Base-by-base conservation (phyloP, 1,140 invertebrate genomes). In the Zaprionus inermis region DNA sequence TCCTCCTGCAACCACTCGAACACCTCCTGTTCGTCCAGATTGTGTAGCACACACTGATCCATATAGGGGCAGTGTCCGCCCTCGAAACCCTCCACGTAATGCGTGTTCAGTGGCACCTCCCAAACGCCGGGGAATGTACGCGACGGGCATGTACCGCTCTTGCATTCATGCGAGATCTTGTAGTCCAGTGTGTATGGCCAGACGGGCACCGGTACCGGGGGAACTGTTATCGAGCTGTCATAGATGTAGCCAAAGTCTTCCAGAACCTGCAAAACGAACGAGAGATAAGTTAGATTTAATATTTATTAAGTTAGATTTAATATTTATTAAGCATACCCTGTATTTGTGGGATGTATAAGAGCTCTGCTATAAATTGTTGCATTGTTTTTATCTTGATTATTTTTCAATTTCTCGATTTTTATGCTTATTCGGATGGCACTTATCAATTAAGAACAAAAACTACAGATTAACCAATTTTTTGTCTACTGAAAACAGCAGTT, bases 121-220 rank as follows among this genome's bases (percentile, higher is more conserved):
- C 98, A 98, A 3, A 98, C 94, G 75, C 97, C 97, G 95, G 92
- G 97, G 93, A 98, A 98, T 11, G 96, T 95, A 93, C 96, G 96
- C 5, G 96, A 97, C 0, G 98, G 97, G 76, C 97, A 98, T 5
- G 97, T 97, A 36, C 96, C 97, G 56, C 97, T 96, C 93, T 97
- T 97, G 92, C 97, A 98, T 92, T 98, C 97, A 91, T 98, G 97
- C 16, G 97, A 96, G 75, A 98, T 97, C 93, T 97, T 97, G 92
- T 96, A 97, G 92, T 98, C 97, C 1, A 98, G 94, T 1, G 98
- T 98, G 92, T 98, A 98, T 0, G 98, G 98, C 98, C 98, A 98
- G 49, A 98, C 95, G n/a, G 97, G 97, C 30, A 96, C 94, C 71
- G 95, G 94, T 1, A 95, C 92, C n/a, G 96, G 96, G 2, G 97